These are phyloP conservation scores for Enteromius mattozi DNA, from an alignment of 2,797 vertebrate species.

Conservation along the genomic window DNA sequence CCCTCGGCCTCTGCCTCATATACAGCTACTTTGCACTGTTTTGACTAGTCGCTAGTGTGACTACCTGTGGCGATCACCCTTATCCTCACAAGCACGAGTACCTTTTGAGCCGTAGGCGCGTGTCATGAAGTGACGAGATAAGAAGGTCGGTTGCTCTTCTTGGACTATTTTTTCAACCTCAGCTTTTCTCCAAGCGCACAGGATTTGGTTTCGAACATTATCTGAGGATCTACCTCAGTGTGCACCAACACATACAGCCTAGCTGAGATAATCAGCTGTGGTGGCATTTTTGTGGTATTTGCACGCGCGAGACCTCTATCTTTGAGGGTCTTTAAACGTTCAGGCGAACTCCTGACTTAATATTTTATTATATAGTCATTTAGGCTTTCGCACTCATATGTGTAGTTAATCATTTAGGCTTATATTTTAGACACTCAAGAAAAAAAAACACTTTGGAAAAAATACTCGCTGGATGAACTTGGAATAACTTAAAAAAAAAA, in stretches of 20 bases:
- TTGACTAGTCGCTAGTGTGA: constrained; percentile 29
- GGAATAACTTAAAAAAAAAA: constrained; percentile 3
- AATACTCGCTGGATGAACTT: background rate
- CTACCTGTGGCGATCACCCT: constrained; percentile 5
- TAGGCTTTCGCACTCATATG: background rate
- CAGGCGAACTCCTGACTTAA: background rate
- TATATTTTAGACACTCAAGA: background rate
- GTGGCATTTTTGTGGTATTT: background rate
- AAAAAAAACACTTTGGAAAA: background rate
- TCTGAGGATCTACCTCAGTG: background rate
- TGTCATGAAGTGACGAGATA: constrained; percentile 5
- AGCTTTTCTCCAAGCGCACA: background rate
- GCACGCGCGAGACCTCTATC: background rate
- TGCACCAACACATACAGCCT: background rate
- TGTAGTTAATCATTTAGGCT: background rate
- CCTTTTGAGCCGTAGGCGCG: background rate
- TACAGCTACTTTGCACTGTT: constrained; percentile 32
- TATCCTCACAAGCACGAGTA: background rate
- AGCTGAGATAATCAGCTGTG: background rate
- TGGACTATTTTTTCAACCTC: background rate
- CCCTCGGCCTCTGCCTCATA: constrained; percentile 34
- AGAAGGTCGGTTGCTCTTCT: background rate
- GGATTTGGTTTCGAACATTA: background rate
- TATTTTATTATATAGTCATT: background rate
- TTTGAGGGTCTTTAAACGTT: no score